Conservation (phyloP, 2,888 invertebrate species). For the Chrysina gloriosa region DNA sequence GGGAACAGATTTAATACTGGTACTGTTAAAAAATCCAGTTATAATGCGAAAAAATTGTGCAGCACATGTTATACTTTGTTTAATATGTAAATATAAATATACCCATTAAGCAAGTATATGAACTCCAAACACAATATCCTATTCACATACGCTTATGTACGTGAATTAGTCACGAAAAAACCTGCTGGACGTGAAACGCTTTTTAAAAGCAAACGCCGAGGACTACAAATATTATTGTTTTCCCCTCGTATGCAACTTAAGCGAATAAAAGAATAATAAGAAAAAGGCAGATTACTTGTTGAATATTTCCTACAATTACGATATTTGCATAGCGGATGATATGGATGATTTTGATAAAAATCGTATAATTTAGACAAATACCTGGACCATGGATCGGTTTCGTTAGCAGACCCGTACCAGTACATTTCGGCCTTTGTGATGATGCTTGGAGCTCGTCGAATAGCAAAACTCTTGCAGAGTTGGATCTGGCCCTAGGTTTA, state of each 20-base stretch:
- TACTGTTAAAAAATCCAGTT: too few relatives aligned
- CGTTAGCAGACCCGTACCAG: slow-evolving; percentile 47
- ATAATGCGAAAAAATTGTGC: neutral
- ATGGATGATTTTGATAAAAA: slow-evolving; percentile 16
- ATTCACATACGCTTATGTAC: neutral
- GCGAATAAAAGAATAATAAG: neutral
- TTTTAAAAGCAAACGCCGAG: too few relatives aligned
- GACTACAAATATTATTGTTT: neutral
- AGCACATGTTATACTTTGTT: slow-evolving; percentile 13
- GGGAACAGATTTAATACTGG: too few relatives aligned
- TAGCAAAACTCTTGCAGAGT: slow-evolving; percentile 81
- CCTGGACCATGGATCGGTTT: slow-evolving; percentile 53
- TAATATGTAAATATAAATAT: slow-evolving; percentile 22
- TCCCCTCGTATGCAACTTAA: neutral
- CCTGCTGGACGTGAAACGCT: neutral
- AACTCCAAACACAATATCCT: neutral
- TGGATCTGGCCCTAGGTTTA: slow-evolving; percentile 62
- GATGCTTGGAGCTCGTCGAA: slow-evolving; percentile 76
- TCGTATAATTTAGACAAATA: slow-evolving; percentile 43
- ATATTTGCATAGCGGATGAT: slow-evolving; percentile 1
- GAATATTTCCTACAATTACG: neutral
- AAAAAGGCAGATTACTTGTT: neutral
- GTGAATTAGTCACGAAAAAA: slow-evolving; percentile 7
- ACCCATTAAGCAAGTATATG: slow-evolving; percentile 15
- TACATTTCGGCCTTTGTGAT: slow-evolving; percentile 52